phyloP scores from a whole-genome alignment of 2,888 invertebrate genomes.

The Agonopterix alstromeriana region DNA sequence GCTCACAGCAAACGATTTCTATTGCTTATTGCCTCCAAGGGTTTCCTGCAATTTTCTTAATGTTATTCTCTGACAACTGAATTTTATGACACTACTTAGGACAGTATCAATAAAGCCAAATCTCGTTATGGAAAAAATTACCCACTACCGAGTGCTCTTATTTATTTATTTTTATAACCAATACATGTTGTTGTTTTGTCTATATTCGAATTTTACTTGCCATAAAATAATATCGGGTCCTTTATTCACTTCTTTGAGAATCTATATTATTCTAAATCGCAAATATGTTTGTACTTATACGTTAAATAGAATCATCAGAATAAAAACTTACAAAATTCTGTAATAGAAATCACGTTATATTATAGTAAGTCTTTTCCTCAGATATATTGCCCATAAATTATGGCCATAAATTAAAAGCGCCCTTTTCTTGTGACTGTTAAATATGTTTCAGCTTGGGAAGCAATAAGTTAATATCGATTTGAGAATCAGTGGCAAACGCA shows the following conservation, averaged over 20 bases:
- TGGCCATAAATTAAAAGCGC: conserved; percentile 6
- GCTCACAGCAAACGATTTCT: conserved; percentile 56
- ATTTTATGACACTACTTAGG: conserved; percentile 43
- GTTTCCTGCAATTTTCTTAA: conserved; percentile 57
- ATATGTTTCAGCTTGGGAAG: conserved; percentile 7
- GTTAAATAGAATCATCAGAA: background rate
- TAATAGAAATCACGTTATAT: conserved; percentile 2
- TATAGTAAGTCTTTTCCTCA: conserved; percentile 1
- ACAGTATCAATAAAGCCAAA: conserved; percentile 6
- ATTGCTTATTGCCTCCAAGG: conserved; percentile 58
- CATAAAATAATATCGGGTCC: background rate
- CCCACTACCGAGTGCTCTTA: background rate
- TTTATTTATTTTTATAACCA: background rate
- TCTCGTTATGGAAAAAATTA: conserved; percentile 5
- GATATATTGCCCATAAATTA: conserved; percentile 7
- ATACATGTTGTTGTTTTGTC: too few species aligned
- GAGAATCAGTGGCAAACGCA: conserved; percentile 20
- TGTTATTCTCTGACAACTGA: conserved; percentile 54
- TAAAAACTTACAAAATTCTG: background rate
- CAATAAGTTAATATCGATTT: conserved; percentile 17
- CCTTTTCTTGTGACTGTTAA: conserved; percentile 7
- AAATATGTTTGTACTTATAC: background rate
- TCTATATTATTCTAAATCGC: too few species aligned
- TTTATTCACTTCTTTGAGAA: too few species aligned
- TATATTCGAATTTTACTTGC: background rate